phyloP scores from a whole-genome alignment of 2,888 invertebrate genomes.

The Tipula vernalis region DNA sequence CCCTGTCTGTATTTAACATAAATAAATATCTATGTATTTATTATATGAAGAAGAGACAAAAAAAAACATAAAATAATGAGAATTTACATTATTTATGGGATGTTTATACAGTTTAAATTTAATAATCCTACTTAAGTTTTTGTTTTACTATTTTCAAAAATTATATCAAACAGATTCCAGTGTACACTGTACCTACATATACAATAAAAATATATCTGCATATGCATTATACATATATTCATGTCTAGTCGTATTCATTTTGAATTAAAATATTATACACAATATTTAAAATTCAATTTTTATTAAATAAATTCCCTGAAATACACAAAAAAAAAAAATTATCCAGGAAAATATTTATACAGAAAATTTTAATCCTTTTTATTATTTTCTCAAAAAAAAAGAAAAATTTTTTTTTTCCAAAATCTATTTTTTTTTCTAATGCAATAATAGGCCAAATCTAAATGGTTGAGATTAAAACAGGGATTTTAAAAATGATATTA shows the following conservation, averaged over 20 bases:
- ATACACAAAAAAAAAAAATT: background rate
- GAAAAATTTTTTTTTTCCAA: background rate
- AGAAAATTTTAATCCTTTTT: background rate
- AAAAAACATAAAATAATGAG: background rate
- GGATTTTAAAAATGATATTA: background rate
- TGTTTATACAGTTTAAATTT: background rate
- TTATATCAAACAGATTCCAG: background rate
- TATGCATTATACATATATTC: background rate
- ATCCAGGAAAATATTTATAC: background rate
- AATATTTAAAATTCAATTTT: background rate
- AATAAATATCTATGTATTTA: background rate
- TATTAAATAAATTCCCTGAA: background rate
- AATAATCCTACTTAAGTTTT: slow-evolving; percentile 1
- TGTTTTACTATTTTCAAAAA: background rate
- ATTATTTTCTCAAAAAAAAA: background rate
- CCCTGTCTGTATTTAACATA: background rate
- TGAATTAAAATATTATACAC: background rate
- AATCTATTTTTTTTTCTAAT: background rate
- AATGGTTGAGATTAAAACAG: background rate
- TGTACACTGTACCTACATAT: background rate
- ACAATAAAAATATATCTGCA: background rate
- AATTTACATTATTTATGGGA: background rate
- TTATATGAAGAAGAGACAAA: background rate
- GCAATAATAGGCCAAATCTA: background rate
- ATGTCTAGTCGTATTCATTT: background rate